A percentile compares a stretch with the other conserved stretches of the same genome.
These are phyloP conservation scores for Cantharis rufa DNA, from an alignment of 2,888 invertebrate genomes.

Conservation along the genomic window DNA sequence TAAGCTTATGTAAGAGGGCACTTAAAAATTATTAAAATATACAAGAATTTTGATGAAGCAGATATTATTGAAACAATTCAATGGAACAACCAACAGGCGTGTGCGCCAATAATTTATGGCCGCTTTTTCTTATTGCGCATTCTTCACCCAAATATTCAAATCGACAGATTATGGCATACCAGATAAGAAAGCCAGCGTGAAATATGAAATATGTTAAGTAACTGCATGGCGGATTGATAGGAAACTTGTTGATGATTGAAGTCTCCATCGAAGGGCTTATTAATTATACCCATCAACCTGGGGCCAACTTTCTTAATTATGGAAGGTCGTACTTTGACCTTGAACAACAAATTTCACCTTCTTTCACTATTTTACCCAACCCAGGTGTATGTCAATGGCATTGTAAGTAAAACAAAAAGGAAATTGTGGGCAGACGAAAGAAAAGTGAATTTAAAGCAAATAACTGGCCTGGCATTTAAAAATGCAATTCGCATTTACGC, in stretches of 20 bases:
- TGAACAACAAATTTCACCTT: slow-evolving; percentile 50
- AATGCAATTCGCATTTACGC: not conserved
- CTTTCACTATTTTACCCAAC: slow-evolving; percentile 49
- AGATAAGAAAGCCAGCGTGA: slow-evolving; percentile 15
- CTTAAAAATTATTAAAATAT: not conserved
- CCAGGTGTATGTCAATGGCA: slow-evolving; percentile 41
- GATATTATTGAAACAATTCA: not conserved
- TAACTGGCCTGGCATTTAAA: not conserved
- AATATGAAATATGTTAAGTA: not conserved
- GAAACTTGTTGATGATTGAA: not conserved
- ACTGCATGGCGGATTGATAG: not conserved
- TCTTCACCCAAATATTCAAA: slow-evolving; percentile 4
- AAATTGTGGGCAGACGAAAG: slow-evolving; percentile 15
- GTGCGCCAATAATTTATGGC: not conserved
- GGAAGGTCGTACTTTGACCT: slow-evolving; percentile 50
- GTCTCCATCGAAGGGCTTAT: not conserved
- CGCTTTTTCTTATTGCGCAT: not conserved
- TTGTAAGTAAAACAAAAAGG: slow-evolving; percentile 19
- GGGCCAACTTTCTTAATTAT: slow-evolving; percentile 41
- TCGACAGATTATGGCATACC: not conserved
- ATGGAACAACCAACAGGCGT: not conserved
- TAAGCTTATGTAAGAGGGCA: not conserved
- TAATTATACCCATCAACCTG: slow-evolving; percentile 19
- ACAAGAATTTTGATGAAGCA: not conserved
- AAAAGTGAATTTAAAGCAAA: not conserved